A percentile compares a stretch with the other conserved stretches of the same genome.
These are phyloP conservation scores for Schizotus pectinicornis DNA, from an alignment of 2,888 invertebrate species.

Conservation along the genomic window DNA sequence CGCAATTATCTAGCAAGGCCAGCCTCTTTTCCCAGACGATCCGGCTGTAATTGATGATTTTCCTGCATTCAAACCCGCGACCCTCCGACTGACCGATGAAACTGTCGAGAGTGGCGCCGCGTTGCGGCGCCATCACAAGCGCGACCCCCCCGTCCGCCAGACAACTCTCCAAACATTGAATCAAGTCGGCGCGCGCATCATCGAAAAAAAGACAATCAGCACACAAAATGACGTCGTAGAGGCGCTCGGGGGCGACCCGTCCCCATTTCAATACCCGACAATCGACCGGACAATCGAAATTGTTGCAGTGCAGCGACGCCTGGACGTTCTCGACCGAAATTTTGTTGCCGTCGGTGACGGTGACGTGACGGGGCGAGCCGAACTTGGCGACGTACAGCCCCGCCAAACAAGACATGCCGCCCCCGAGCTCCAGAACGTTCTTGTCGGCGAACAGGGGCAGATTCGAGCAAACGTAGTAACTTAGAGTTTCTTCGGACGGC, in stretches of 20 bases:
- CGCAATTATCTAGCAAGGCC: conserved; percentile 64
- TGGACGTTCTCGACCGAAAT: conserved; percentile 76
- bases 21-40: conserved; percentile 73
- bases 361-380: conserved; percentile 67
- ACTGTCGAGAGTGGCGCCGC: conserved; percentile 73
- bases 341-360: conserved; percentile 80
- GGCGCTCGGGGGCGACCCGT: conserved; percentile 52
- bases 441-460: conserved; percentile 69
- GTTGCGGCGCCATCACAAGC: conserved; percentile 77
- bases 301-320: conserved; percentile 70
- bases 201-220: conserved; percentile 84
- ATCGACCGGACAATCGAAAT: conserved; percentile 62
- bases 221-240: conserved; percentile 75
- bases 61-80: conserved; percentile 65
- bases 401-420: conserved; percentile 84
- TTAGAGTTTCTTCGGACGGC: conserved; percentile 80
- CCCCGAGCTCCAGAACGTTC: conserved; percentile 78
- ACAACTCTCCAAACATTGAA: conserved; percentile 70
- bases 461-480: conserved; percentile 72
- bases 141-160: conserved; percentile 69
- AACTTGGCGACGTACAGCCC: conserved; percentile 76
- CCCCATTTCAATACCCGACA: conserved; percentile 66
- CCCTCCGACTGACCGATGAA: conserved; percentile 69
- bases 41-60: conserved; percentile 67
- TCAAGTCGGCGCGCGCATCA: conserved; percentile 70